These are phyloP conservation scores for Dasysyrphus albostriatus DNA, from an alignment of 2,888 invertebrate genomes.

Conservation along the genomic window DNA sequence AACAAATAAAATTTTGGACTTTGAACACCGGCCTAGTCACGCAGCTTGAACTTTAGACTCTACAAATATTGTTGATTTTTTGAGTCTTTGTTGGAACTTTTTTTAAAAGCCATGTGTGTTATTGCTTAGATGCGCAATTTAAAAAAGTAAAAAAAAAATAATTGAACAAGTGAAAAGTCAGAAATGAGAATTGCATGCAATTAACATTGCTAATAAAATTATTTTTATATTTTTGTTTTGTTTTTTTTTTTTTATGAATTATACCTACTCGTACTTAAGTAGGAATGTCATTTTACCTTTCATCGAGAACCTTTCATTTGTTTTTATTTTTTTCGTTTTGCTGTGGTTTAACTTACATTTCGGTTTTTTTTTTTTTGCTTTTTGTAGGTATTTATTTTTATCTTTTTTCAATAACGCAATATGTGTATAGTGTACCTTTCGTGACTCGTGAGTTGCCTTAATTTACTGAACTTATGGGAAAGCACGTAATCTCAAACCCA, in stretches of 20 bases:
- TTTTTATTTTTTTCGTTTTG: background rate
- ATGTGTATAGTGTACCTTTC: background rate
- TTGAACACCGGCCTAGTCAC: constrained; percentile 37
- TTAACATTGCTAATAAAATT: background rate
- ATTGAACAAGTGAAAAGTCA: constrained; percentile 29
- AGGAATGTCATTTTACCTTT: constrained; percentile 3
- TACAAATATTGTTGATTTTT: constrained; percentile 2
- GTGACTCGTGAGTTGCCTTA: constrained; percentile 18
- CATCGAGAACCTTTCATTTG: background rate
- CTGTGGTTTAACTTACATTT: constrained; percentile 1
- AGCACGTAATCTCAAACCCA: constrained; percentile 26
- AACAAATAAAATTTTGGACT: constrained; percentile 31
- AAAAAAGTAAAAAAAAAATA: background rate
- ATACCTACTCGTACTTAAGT: no score
- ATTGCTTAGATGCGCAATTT: constrained; percentile 14
- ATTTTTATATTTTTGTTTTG: background rate
- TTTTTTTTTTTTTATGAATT: background rate
- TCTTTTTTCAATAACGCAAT: constrained; percentile 7
- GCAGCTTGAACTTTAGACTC: constrained; percentile 49
- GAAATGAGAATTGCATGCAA: constrained; percentile 7
- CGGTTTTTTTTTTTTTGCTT: background rate
- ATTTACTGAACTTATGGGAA: constrained; percentile 2
- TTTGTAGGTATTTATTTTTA: constrained; percentile 5
- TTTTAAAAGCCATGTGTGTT: constrained; percentile 13
- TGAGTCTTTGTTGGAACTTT: background rate